These are phyloP conservation scores for Sterrhoptilus dennistouni DNA, from an alignment of 2,113 vertebrate genomes.

Conservation along the genomic window DNA sequence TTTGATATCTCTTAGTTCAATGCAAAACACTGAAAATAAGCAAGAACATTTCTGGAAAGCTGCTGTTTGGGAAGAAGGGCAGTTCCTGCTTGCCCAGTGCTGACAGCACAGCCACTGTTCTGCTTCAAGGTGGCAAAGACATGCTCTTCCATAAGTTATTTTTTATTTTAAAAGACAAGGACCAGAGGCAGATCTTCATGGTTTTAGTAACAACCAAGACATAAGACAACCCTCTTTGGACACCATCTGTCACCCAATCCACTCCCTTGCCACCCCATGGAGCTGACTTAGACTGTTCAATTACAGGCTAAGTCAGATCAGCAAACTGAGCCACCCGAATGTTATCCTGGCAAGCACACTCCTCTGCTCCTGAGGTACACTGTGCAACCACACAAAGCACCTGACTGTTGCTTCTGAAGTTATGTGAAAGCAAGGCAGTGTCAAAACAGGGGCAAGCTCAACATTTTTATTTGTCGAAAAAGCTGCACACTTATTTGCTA, in stretches of 20 bases:
- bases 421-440: not conserved
- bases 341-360: not conserved
- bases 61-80: not conserved
- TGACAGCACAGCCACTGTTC: not conserved
- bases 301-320: not conserved
- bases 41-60: not conserved
- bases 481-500: not conserved
- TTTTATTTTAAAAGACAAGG: not conserved
- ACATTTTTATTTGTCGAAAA: not conserved
- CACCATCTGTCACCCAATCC: not conserved
- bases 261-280: fast-evolving
- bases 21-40: not conserved
- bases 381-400: not conserved
- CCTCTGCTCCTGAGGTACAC: not conserved
- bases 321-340: not conserved
- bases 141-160: not conserved
- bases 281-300: not conserved
- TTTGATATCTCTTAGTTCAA: not conserved
- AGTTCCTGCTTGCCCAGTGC: not conserved
- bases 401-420: not conserved
- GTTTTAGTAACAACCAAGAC: not conserved
- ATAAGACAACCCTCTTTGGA: not conserved
- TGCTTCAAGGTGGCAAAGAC: not conserved
- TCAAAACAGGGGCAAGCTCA: not conserved
- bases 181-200: not conserved